Conservation (phyloP, 92 coral and sea anemone species). For the Micromussa lordhowensis region DNA sequence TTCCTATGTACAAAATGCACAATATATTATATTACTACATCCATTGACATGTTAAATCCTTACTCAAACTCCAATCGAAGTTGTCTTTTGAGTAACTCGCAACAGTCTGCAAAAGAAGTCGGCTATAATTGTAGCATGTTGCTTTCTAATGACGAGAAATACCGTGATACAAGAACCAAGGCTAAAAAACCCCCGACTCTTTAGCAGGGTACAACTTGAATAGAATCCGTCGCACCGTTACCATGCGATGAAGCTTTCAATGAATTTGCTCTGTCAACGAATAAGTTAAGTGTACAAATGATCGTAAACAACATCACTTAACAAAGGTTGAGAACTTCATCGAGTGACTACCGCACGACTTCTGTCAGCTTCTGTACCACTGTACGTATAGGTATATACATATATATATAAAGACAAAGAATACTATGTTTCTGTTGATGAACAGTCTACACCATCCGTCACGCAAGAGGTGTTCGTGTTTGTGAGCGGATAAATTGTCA, state of each 20-base stretch:
- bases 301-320: too few relatives aligned
- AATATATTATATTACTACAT: constrained; percentile 30
- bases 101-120: not conserved
- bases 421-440: constrained; percentile 22
- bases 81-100: not conserved
- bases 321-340: not conserved
- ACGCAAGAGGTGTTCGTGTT: constrained; percentile 38
- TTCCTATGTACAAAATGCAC: constrained; percentile 31
- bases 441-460: constrained; percentile 1
- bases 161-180: not conserved
- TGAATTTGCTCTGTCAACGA: not conserved
- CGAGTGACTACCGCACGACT: not conserved
- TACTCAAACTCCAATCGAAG: not conserved
- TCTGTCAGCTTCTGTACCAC: not conserved
- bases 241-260: not conserved
- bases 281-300: not conserved
- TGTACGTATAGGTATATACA: not conserved
- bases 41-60: not conserved
- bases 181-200: not conserved
- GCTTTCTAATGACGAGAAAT: not conserved
- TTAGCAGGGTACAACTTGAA: not conserved
- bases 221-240: not conserved
- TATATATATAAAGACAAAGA: not conserved
- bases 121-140: not conserved
- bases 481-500: constrained; percentile 42